phyloP scores from a whole-genome alignment of 2,113 vertebrate genomes.

The Redunca redunca region DNA sequence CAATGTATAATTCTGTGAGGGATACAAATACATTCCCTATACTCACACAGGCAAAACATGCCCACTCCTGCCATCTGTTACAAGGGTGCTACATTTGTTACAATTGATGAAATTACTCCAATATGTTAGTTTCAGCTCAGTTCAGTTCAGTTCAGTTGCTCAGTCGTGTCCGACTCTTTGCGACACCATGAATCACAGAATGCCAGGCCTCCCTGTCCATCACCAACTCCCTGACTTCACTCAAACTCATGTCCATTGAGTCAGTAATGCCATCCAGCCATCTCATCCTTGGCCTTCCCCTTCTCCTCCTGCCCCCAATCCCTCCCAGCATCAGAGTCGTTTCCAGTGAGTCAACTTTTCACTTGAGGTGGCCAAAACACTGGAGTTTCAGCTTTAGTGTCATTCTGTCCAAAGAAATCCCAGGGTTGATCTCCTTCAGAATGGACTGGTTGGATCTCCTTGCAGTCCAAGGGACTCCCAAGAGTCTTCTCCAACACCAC shows the following conservation, averaged over 20 bases:
- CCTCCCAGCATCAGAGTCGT: too few relatives aligned
- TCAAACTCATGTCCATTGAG: rapidly evolving
- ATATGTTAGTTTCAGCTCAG: neutral
- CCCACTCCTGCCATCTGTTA: neutral
- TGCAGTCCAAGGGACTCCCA: too few relatives aligned
- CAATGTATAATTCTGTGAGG: neutral
- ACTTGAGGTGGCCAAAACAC: rapidly evolving
- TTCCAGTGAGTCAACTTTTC: too few relatives aligned
- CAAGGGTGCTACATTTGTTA: neutral
- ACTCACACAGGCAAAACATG: neutral
- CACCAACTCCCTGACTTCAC: too few relatives aligned
- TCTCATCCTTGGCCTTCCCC: too few relatives aligned
- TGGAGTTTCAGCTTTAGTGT: too few relatives aligned
- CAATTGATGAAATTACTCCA: neutral
- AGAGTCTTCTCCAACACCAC: too few relatives aligned
- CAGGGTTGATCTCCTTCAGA: rapidly evolving
- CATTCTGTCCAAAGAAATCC: rapidly evolving
- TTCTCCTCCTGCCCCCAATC: too few relatives aligned
- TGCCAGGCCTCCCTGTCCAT: too few relatives aligned
- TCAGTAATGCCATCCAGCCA: too few relatives aligned
- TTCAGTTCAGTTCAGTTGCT: too few relatives aligned
- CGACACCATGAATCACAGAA: rapidly evolving
- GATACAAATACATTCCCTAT: neutral
- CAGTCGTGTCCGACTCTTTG: rapidly evolving
- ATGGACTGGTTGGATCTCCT: too few relatives aligned